phyloP scores from a whole-genome alignment of 2,888 invertebrate species.

The Metalampra italica region DNA sequence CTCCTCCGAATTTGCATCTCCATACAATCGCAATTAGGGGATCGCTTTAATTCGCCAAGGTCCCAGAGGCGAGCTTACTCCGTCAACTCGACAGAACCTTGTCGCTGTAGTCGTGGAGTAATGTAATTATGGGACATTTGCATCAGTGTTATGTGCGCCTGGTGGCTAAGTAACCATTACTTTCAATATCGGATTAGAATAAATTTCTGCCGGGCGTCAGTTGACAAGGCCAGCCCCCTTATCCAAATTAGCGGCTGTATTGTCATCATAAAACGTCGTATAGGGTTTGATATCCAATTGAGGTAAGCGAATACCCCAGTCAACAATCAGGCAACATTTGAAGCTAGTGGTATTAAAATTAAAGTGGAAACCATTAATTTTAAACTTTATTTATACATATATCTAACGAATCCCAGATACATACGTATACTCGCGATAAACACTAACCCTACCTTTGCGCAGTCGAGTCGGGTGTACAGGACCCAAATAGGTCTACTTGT shows the following conservation, averaged over 20 bases:
- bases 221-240: background rate
- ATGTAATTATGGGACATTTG: constrained; percentile 59
- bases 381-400: too few relatives aligned
- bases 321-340: too few relatives aligned
- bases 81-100: constrained; percentile 49
- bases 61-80: constrained; percentile 34
- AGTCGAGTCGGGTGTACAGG: too few relatives aligned
- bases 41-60: constrained; percentile 45
- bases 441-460: too few relatives aligned
- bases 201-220: constrained; percentile 22
- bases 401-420: too few relatives aligned
- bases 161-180: constrained; percentile 48
- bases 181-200: constrained; percentile 54
- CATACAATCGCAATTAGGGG: constrained; percentile 51
- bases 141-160: constrained; percentile 59
- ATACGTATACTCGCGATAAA: too few relatives aligned
- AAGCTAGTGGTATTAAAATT: too few relatives aligned
- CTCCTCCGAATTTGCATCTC: constrained; percentile 60
- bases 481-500: too few relatives aligned
- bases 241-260: background rate
- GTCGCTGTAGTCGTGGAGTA: constrained; percentile 33
- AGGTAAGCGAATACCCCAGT: background rate
- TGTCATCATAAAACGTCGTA: too few relatives aligned
- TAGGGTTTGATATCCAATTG: background rate
- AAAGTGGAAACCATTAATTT: too few relatives aligned